Evolutionary conservation across 2,888 invertebrate species (phyloP).

Genomic region (Heliconius ismenius): DNA sequence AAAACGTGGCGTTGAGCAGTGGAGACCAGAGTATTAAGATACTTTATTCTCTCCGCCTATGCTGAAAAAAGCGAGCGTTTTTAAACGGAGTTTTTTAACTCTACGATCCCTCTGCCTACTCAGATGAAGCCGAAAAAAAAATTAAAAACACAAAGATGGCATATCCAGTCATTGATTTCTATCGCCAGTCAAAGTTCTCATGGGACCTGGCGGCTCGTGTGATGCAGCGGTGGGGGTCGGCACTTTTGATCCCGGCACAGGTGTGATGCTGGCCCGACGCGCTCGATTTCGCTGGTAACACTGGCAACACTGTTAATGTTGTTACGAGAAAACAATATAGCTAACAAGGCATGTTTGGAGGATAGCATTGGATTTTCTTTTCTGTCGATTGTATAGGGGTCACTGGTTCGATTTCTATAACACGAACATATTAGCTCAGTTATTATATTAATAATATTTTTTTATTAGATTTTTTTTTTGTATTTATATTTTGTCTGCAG

Average conservation of each 20-base stretch:
- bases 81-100: too few species aligned
- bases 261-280: slow-evolving; percentile 68
- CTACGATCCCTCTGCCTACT: too few species aligned
- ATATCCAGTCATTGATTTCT: slow-evolving; percentile 48
- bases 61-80: too few species aligned
- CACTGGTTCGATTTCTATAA: neutral
- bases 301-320: slow-evolving; percentile 27
- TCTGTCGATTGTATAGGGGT: neutral
- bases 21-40: too few species aligned
- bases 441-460: neutral
- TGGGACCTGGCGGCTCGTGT: slow-evolving; percentile 72
- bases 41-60: too few species aligned
- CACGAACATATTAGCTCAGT: neutral
- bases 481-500: slow-evolving; percentile 2
- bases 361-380: neutral
- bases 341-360: slow-evolving; percentile 32
- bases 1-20: too few species aligned
- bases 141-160: slow-evolving; percentile 35
- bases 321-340: slow-evolving; percentile 36
- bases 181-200: slow-evolving; percentile 66
- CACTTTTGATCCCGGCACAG: slow-evolving; percentile 71
- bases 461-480: neutral
- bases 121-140: too few species aligned
- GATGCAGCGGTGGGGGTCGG: slow-evolving; percentile 58
- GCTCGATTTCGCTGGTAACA: slow-evolving; percentile 42